Evolutionary conservation across 2,113 vertebrate species (phyloP).

Genomic region (Gymnocephalus cernua): DNA sequence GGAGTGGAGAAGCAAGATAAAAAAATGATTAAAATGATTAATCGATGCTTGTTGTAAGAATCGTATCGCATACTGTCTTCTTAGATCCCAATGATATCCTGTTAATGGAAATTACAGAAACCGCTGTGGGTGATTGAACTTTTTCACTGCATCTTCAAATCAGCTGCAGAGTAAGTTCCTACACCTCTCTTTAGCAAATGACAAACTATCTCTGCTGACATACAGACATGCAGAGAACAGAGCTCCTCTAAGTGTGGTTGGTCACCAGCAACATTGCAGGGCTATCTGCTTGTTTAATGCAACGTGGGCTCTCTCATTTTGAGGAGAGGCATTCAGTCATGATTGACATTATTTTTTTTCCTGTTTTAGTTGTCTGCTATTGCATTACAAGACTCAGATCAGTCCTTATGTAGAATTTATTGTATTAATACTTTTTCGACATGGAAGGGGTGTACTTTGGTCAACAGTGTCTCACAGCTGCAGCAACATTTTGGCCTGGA

Average conservation of each 20-base stretch:
- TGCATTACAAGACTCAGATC: slow-evolving; percentile 6
- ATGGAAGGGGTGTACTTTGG: not conserved
- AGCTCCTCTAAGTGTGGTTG: slow-evolving; percentile 24
- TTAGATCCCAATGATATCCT: not conserved
- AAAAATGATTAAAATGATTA: slow-evolving; percentile 20
- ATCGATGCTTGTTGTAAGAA: slow-evolving; percentile 5
- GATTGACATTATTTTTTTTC: slow-evolving; percentile 25
- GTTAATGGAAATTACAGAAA: not conserved
- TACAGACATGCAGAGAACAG: not conserved
- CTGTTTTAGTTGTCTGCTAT: slow-evolving; percentile 12
- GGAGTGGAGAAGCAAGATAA: not conserved
- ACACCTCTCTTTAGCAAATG: not conserved
- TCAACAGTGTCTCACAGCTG: not conserved
- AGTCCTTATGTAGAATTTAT: slow-evolving; percentile 2
- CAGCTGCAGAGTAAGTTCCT: not conserved
- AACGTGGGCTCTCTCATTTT: slow-evolving; percentile 10
- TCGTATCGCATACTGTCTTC: not conserved
- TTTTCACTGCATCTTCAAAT: not conserved
- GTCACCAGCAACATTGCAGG: slow-evolving; percentile 51
- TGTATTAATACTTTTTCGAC: not conserved
- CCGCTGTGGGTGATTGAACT: not conserved
- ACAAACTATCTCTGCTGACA: slow-evolving; percentile 18
- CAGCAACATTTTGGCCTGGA: not conserved
- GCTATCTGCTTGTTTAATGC: slow-evolving; percentile 60
- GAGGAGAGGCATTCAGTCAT: slow-evolving; percentile 18